These are phyloP conservation scores for Nymphalis io DNA, from an alignment of 1,140 invertebrate species.

Conservation along the genomic window DNA sequence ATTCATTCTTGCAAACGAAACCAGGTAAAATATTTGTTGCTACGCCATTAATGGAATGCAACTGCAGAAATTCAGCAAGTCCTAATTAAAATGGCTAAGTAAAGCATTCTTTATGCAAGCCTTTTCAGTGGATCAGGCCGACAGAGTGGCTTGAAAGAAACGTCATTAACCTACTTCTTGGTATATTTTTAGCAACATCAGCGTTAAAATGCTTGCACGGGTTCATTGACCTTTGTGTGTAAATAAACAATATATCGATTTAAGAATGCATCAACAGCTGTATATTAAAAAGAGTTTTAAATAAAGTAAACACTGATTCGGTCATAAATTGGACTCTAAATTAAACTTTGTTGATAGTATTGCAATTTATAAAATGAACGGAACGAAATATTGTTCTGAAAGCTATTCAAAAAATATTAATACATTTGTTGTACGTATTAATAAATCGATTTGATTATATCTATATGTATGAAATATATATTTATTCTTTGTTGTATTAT, in stretches of 20 bases:
- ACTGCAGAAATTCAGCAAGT: conserved; percentile 3
- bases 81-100: conserved; percentile 26
- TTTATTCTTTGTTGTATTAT: neutral
- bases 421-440: neutral
- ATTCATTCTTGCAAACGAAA: neutral
- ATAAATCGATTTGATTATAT: neutral
- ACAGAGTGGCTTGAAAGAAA: conserved; percentile 29
- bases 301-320: conserved; percentile 11
- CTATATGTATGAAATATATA: neutral
- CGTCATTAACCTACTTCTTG: conserved; percentile 35
- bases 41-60: conserved; percentile 1
- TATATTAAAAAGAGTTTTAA: conserved; percentile 1
- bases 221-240: conserved; percentile 20
- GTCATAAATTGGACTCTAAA: conserved; percentile 11
- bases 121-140: conserved; percentile 19
- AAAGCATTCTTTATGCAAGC: conserved; percentile 21
- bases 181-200: conserved; percentile 37
- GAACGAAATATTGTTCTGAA: neutral
- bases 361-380: neutral
- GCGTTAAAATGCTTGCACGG: conserved; percentile 12
- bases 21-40: neutral
- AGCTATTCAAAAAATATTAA: neutral
- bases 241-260: conserved; percentile 18
- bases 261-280: conserved; percentile 10
- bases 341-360: neutral